Base-by-base conservation (phyloP, 37 sponge, comb jelly and placozoan genomes). In the Haliclona indistincta region DNA sequence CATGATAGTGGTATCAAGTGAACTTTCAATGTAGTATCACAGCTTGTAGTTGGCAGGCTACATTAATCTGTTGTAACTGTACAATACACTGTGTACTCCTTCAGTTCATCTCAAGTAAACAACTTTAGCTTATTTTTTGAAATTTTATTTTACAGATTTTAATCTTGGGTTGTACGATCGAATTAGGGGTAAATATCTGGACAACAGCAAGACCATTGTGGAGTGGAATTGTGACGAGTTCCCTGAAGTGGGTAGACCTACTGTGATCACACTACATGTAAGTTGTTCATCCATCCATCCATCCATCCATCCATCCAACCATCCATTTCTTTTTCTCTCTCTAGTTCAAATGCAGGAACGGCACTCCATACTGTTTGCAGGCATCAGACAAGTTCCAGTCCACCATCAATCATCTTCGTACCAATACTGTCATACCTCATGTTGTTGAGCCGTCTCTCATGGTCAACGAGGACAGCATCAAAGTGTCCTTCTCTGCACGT, bases 241-340 rank as follows among this genome's bases (percentile, higher is more conserved):
- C 7, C 39, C 15, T 19, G 33, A 32, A 63, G 91, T 91, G 26
- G 91, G 91, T 23, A 78, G 67, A 10, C 56, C 81, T 10, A 60
- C 83, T 68, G 86, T 91, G 33, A 54, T 39, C 26, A 81, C 82
- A n/a, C 40, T 91, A 26, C 76, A 78, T 44, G 91, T 91, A 30
- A 51, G 69, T 49, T 61, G 10, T 20, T 30, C 25, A 66, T 42
- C 43, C 26, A 61, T 19, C 8, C 63, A 61, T 15, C 10, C 51
- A 47, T 13, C 13, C 64, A 62, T 17, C 8, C 64, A 62, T 17
- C 8, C 64, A 62, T 17, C 8, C 64, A 62, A 47, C 13, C 15
- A 47, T 17, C 15, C 15, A 15, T 47, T 15, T 47, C 15, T 47
- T 17, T 17, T 15, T 17, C 25, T 47, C 45, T 20, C n/a, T 35